phyloP scores from a whole-genome alignment of 1,140 invertebrate genomes.

The Zaprionus capensis region DNA sequence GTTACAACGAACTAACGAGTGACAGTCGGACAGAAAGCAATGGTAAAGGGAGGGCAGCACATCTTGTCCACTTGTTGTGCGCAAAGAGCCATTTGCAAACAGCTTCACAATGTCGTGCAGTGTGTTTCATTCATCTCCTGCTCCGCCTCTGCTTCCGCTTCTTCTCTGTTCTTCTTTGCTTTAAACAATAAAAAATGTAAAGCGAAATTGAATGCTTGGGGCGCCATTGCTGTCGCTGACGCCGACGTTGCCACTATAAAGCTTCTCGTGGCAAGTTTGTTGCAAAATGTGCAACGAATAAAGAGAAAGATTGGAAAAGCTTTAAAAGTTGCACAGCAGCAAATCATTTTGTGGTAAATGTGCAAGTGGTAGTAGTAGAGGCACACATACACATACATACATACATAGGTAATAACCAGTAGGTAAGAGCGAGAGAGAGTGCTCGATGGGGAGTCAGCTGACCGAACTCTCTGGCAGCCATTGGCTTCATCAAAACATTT shows the following conservation, averaged over 20 bases:
- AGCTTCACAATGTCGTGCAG: conserved; percentile 50
- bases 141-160: background rate
- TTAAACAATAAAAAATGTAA: conserved; percentile 71
- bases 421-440: conserved; percentile 1
- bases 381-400: background rate
- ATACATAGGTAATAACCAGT: background rate
- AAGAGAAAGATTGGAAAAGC: conserved; percentile 11
- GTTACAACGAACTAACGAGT: conserved; percentile 55
- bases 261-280: conserved; percentile 63
- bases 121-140: background rate
- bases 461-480: conserved; percentile 18
- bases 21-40: conserved; percentile 3
- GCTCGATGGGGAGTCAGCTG: conserved; percentile 20
- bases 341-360: conserved; percentile 25
- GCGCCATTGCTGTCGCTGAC: background rate
- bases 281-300: conserved; percentile 70
- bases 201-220: conserved; percentile 67
- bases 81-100: conserved; percentile 25
- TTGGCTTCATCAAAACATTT: conserved; percentile 74
- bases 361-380: background rate
- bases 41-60: background rate
- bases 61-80: conserved; percentile 46
- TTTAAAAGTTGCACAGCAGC: conserved; percentile 36
- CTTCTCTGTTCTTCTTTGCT: conserved; percentile 16
- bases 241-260: conserved; percentile 54